Base-by-base conservation (phyloP, 1,140 invertebrate species). In the Leptopilina clavipes region DNA sequence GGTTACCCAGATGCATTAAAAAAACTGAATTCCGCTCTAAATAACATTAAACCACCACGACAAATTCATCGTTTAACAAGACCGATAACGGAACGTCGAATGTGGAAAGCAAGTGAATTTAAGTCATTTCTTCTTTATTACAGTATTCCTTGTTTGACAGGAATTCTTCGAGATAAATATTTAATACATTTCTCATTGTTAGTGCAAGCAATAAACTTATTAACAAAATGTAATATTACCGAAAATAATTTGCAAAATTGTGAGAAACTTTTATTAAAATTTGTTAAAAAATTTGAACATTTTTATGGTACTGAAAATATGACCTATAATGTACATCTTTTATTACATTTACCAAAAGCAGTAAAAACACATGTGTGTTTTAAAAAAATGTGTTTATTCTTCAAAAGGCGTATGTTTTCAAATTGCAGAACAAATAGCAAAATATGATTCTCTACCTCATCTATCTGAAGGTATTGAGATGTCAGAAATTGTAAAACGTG, bases 131-230 rank as follows among this genome's bases (percentile, higher is more conserved):
- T 72, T 10, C 40, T 72, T 18, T 48, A 45, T 48, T 72, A 72
- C 18, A 10, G 22, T 12, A 18, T 72, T n/a, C 40, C 44, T 72
- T 72, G 19, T 22, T 48, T 31, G 7, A 48, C n/a, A 25, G 19
- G 14, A 1, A 22, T 72, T 22, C 19, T 72, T 19, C 1, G 2
- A 45, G 7, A 14, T 10, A 72, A 52, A 52, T 48, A 72, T 48
- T 14, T 72, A n/a, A 72, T 52, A 45, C 44, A 72, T 52, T 48
- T 72, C 19, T 10, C 71, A 22, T 48, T 72, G 7, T 17, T 72
- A n/a, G 44, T 72, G 1, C n/a, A 43, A 72, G 14, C 17, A 45
- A 8, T 72, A 0, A 19, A 19, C 1, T 10, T 48, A 52, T 72
- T 72, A 25, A 14, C 25, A 12, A 45, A 43, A 9, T 43, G 14